phyloP scores from a whole-genome alignment of 2,888 invertebrate species.

The Euclidia mi region DNA sequence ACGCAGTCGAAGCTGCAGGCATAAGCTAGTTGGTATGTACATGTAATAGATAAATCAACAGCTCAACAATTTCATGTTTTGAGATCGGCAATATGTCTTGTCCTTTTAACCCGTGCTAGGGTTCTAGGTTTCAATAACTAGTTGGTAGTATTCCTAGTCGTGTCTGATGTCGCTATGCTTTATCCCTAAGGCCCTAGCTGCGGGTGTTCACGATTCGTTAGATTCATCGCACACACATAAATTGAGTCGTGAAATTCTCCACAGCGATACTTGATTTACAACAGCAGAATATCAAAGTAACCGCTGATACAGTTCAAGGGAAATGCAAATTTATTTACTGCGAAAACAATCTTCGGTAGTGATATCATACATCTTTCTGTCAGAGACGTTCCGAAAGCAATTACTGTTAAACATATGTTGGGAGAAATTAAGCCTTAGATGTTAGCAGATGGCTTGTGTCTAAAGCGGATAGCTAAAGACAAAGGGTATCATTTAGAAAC shows the following conservation, averaged over 20 bases:
- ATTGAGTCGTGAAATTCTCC: conserved; percentile 53
- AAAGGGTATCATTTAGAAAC: too few species aligned
- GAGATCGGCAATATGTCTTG: background rate
- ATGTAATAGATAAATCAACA: too few species aligned
- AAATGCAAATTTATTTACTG: conserved; percentile 16
- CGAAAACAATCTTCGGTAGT: conserved; percentile 12
- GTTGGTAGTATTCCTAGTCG: background rate
- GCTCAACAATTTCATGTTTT: too few species aligned
- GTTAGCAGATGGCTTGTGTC: too few species aligned
- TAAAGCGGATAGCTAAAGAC: too few species aligned
- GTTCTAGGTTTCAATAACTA: background rate
- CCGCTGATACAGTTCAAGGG: conserved; percentile 15
- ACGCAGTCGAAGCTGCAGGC: too few species aligned
- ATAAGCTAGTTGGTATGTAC: too few species aligned
- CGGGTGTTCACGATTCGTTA: conserved; percentile 54
- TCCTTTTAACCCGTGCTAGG: background rate
- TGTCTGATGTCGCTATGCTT: background rate
- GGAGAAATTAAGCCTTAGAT: too few species aligned
- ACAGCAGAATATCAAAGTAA: conserved; percentile 30
- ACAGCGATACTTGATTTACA: conserved; percentile 47
- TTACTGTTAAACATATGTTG: too few species aligned
- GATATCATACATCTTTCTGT: conserved; percentile 7
- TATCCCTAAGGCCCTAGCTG: conserved; percentile 32
- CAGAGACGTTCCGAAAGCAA: background rate
- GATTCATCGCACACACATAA: conserved; percentile 54